Evolutionary conservation across 2,113 vertebrate genomes (phyloP).

Genomic region (Poeciliopsis retropinna): DNA sequence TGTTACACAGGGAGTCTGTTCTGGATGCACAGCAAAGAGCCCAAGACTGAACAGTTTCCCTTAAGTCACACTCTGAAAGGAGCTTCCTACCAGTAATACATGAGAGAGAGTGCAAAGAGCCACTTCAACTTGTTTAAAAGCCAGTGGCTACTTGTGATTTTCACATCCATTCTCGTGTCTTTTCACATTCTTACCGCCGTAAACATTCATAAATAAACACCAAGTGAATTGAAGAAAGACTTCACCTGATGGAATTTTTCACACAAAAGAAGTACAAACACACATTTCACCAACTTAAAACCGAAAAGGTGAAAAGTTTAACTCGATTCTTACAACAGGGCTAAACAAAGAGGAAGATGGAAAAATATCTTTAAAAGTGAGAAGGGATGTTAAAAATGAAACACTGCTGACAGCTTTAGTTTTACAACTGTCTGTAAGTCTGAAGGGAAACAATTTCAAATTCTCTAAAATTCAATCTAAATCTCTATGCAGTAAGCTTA

Average conservation of each 20-base stretch:
- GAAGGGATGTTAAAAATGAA: constrained; percentile 40
- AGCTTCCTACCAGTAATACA: constrained; percentile 54
- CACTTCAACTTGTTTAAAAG: constrained; percentile 60
- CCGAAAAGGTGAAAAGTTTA: constrained; percentile 36
- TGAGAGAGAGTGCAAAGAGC: constrained; percentile 43
- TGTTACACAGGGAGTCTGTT: neutral
- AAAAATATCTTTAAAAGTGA: constrained; percentile 20
- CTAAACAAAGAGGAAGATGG: constrained; percentile 10
- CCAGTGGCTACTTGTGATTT: constrained; percentile 52
- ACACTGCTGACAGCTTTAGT: constrained; percentile 45
- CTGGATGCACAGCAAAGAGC: constrained; percentile 4
- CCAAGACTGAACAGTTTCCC: constrained; percentile 24
- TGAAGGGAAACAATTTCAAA: constrained; percentile 28
- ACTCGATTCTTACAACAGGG: constrained; percentile 37
- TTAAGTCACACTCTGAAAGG: constrained; percentile 29
- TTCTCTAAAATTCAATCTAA: constrained; percentile 9
- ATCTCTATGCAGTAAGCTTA: constrained; percentile 8
- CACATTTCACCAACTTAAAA: constrained; percentile 32
- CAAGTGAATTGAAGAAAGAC: constrained; percentile 14
- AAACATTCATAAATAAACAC: constrained; percentile 46
- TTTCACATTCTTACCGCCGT: constrained; percentile 39
- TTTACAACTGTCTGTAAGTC: constrained; percentile 21
- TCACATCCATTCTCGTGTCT: constrained; percentile 51
- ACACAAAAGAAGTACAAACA: constrained; percentile 25
- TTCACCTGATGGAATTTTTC: constrained; percentile 35